A percentile compares a stretch with the other conserved stretches of the same genome.
phyloP scores from a whole-genome alignment of 2,113 vertebrate genomes.

The Riparia riparia region DNA sequence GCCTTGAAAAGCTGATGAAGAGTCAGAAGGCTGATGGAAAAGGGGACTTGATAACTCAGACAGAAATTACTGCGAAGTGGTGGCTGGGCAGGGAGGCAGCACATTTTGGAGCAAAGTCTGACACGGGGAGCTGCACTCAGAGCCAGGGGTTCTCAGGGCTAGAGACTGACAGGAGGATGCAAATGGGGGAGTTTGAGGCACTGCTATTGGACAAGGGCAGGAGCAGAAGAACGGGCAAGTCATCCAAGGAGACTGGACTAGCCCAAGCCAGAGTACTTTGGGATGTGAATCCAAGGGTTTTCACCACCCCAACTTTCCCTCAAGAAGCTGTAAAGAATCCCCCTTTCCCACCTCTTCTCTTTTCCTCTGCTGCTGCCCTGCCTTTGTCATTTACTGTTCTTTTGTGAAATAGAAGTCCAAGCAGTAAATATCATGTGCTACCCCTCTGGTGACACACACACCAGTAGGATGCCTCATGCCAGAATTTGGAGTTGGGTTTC shows the following conservation, averaged over 20 bases:
- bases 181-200: neutral
- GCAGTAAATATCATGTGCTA: neutral
- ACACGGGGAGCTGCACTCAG: neutral
- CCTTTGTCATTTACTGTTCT: neutral
- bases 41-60: neutral
- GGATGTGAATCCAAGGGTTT: neutral
- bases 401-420: neutral
- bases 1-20: neutral
- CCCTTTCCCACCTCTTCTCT: neutral
- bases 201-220: neutral
- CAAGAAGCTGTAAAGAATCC: neutral
- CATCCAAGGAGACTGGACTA: neutral
- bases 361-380: neutral
- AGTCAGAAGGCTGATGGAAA: neutral
- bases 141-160: neutral
- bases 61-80: neutral
- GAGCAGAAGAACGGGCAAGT: neutral
- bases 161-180: neutral
- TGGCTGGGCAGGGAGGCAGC: neutral
- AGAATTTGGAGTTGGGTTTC: constrained; percentile 13
- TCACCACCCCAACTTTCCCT: neutral
- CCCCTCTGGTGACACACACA: neutral
- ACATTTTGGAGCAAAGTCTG: neutral
- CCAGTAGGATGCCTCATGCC: constrained; percentile 21
- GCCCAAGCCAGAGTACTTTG: accelerated